phyloP scores from a whole-genome alignment of 2,888 invertebrate genomes.

The Cataglyphis rosenhaueri region DNA sequence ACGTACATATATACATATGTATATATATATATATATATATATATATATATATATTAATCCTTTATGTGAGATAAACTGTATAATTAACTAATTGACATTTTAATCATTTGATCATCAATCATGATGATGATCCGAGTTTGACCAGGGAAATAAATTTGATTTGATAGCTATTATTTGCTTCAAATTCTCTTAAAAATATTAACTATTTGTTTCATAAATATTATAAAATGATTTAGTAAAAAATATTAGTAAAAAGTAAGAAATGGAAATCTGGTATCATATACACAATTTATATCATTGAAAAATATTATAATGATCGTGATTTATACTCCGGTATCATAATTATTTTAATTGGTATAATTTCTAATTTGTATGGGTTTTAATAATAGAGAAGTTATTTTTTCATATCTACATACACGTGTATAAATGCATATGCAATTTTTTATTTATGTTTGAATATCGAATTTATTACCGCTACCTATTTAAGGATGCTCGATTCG shows the following conservation, averaged over 20 bases:
- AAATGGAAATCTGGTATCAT: not conserved
- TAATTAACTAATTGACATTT: not conserved
- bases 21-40: no score
- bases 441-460: not conserved
- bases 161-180: not conserved
- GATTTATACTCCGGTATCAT: not conserved
- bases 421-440: not conserved
- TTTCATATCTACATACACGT: not conserved
- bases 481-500: slow-evolving; percentile 17
- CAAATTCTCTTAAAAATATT: not conserved
- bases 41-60: not conserved
- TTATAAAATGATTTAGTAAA: not conserved
- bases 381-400: not conserved
- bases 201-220: not conserved
- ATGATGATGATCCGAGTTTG: not conserved
- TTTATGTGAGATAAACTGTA: not conserved
- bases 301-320: not conserved
- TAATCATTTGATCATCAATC: not conserved
- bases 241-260: not conserved
- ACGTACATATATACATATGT: not conserved
- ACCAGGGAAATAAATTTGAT: slow-evolving; percentile 2
- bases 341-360: not conserved
- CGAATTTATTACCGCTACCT: not conserved
- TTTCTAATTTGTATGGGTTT: not conserved
- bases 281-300: not conserved